Evolutionary conservation across 2,797 vertebrate species (phyloP).

Genomic region (Alosa sapidissima): DNA sequence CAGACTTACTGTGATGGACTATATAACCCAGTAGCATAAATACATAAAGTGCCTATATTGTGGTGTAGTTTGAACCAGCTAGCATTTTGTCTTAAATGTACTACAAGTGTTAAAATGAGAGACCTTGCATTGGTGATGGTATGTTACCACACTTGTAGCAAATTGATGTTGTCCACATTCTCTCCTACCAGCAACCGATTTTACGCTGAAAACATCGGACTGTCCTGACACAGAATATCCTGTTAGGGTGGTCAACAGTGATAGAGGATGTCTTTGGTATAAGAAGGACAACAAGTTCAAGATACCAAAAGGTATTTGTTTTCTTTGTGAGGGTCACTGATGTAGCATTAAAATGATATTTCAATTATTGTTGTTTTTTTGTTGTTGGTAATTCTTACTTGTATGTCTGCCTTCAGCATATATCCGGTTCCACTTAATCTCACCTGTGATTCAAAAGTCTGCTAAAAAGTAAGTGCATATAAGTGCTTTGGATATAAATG

Average conservation of each 20-base stretch:
- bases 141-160: not conserved
- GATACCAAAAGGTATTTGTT: slow-evolving; percentile 85
- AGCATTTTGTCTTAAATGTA: not conserved
- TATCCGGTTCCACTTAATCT: slow-evolving; percentile 92
- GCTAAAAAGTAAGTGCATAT: slow-evolving; percentile 85
- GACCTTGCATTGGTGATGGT: not conserved
- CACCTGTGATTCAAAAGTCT: slow-evolving; percentile 90
- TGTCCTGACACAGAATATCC: slow-evolving; percentile 87
- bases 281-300: slow-evolving; percentile 97
- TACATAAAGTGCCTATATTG: not conserved
- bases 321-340: not conserved
- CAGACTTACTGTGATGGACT: not conserved
- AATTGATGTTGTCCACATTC: not conserved
- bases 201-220: slow-evolving; percentile 86
- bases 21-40: not conserved
- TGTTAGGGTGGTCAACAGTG: slow-evolving; percentile 75
- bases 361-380: not conserved
- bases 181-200: slow-evolving; percentile 83
- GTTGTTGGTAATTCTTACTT: slow-evolving; percentile 31
- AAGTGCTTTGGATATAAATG: not conserved
- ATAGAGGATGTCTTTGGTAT: slow-evolving; percentile 92
- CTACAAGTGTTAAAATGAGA: not conserved
- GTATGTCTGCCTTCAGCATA: slow-evolving; percentile 76
- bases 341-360: too few relatives aligned
- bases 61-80: not conserved